Evolutionary conservation across 2,888 invertebrate species (phyloP).

Genomic region (Dioctria linearis): DNA sequence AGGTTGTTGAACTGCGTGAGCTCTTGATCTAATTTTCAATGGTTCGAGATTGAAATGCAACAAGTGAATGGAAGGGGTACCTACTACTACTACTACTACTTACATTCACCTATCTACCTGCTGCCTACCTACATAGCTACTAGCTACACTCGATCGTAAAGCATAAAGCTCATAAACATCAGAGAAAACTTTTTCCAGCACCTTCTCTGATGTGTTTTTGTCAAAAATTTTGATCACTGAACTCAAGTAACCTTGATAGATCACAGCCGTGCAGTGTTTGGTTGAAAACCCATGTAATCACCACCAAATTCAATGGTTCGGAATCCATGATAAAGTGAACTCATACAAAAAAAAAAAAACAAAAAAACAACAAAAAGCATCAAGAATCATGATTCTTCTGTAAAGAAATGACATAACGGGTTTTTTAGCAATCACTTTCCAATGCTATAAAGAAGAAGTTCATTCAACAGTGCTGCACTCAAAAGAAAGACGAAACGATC

Average conservation of each 20-base stretch:
- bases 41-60: not conserved
- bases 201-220: constrained; percentile 1
- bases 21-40: constrained; percentile 42
- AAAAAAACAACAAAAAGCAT: not conserved
- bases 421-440: constrained; percentile 46
- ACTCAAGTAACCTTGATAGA: constrained; percentile 35
- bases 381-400: not conserved
- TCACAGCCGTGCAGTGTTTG: not conserved
- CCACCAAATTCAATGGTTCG: not conserved
- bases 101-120: too few relatives aligned
- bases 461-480: constrained; percentile 23
- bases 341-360: not conserved
- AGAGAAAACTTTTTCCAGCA: not conserved
- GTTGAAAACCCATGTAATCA: not conserved
- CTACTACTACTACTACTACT: not conserved
- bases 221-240: constrained; percentile 42
- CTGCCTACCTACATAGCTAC: too few relatives aligned
- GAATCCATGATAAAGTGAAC: not conserved
- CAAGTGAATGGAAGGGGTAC: not conserved
- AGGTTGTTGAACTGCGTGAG: constrained; percentile 30
- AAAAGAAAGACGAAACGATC: constrained; percentile 18
- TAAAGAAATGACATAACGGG: constrained; percentile 39
- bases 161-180: not conserved
- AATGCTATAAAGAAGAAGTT: constrained; percentile 33
- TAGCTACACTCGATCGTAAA: not conserved